Evolutionary conservation across 1,140 invertebrate genomes (phyloP).

Genomic region (Habropoda laboriosa): DNA sequence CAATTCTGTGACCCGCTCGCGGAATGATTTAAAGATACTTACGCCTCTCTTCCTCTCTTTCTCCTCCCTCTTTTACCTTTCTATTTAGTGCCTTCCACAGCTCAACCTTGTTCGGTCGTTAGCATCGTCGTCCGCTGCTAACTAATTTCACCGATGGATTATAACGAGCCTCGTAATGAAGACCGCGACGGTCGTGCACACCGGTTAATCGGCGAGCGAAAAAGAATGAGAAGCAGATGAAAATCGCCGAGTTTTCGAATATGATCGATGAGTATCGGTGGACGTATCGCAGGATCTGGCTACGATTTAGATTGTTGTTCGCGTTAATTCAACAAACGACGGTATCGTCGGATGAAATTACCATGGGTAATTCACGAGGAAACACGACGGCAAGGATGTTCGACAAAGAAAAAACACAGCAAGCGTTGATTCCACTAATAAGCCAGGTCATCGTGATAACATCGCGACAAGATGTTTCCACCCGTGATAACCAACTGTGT

Average conservation of each 20-base stretch:
- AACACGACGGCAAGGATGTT: not conserved
- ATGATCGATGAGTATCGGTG: constrained; percentile 23
- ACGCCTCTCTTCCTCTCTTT: not conserved
- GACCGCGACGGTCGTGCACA: not conserved
- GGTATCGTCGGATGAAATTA: not conserved
- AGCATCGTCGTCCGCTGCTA: constrained; percentile 1
- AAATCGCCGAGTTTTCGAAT: not conserved
- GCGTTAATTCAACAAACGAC: constrained; percentile 43
- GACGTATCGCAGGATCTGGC: not conserved
- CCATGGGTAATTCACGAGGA: constrained; percentile 34
- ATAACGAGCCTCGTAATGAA: not conserved
- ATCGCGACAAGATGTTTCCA: not conserved
- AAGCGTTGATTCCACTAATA: constrained; percentile 8
- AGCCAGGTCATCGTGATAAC: constrained; percentile 33
- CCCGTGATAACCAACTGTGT: constrained; percentile 9
- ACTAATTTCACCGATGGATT: constrained; percentile 14
- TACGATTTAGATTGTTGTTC: constrained; percentile 40
- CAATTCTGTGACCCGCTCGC: constrained; percentile 1
- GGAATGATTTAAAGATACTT: constrained; percentile 28
- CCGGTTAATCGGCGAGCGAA: not conserved
- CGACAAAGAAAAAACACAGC: constrained; percentile 29
- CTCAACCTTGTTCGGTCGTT: constrained; percentile 7
- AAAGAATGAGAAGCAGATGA: not conserved
- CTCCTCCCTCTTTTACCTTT: not conserved
- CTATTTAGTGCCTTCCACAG: constrained; percentile 7